Base-by-base conservation (phyloP, 30 jellyfish, hydroid and myxozoan species). In the Cassiopea andromeda region DNA sequence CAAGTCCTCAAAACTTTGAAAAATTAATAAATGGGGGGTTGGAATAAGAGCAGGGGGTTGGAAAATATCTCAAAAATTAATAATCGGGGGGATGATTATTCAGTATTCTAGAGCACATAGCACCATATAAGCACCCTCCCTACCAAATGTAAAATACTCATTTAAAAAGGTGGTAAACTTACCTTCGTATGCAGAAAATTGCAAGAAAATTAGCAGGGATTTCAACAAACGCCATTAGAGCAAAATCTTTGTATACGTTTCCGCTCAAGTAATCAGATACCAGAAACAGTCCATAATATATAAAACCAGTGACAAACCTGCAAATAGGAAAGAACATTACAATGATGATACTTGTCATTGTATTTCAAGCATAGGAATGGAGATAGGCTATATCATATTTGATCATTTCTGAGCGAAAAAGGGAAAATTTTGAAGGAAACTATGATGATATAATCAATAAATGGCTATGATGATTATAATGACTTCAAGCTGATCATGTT, bases 181-280 rank as follows among this genome's bases (percentile, higher is more conserved):
- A 90, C 97, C 90, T 82, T 57, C 81, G 58, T 19, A 91, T 46
- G 58, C 71, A 76, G 58, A 81, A 69, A 9, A 70, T 69, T 66
- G 93, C 73, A 47, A 90, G 77, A 44, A 90, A 90, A 68, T 90
- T 90, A 2, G 93, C 97, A 45, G 97, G 97, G 68, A 90, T 90
- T 16, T 90, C 97, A 46, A 90, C 67, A 15, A 68, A 46, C 0
- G 93, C 90, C 78, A 83, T 44, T 48, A 90, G 81, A 43, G 68
- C 85, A 77, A 90, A 90, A 50, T 90, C 97, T 1, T 57, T 17
- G 59, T 81, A 90, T 43, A 83, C 70, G 57, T 90, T 80, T 27
- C 97, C 93, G 82, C 93, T 90, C 59, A 90, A 68, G 78, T 80
- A 50, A 48, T 83, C 83, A 27, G 97, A 90, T 1, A 90, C 83